Conservation (phyloP, 2,797 vertebrate species). For the Zalophus californianus region DNA sequence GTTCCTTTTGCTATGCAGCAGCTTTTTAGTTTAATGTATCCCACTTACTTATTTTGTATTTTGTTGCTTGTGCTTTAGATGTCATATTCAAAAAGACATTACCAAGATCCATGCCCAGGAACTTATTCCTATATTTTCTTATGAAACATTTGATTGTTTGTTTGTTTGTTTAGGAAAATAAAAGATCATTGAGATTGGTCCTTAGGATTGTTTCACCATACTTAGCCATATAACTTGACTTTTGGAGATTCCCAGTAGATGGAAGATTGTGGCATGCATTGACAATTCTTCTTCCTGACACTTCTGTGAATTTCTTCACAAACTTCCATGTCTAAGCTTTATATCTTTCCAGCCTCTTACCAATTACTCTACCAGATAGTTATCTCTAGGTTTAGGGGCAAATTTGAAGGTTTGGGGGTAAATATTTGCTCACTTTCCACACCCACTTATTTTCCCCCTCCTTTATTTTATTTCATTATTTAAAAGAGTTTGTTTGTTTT, state of each 20-base stretch:
- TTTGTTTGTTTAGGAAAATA: slow-evolving; percentile 19
- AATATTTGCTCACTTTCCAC: background rate
- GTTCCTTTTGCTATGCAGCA: background rate
- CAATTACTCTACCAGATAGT: background rate
- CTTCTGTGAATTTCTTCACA: background rate
- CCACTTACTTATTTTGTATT: background rate
- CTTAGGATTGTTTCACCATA: background rate
- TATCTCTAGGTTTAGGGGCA: background rate
- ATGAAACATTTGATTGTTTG: background rate
- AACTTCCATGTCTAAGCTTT: background rate
- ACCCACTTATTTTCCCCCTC: background rate
- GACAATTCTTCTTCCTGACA: background rate
- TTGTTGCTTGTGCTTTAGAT: background rate
- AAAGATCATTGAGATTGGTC: background rate
- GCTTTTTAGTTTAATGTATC: background rate
- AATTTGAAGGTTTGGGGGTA: background rate
- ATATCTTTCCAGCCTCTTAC: background rate
- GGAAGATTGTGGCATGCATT: background rate
- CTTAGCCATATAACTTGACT: background rate
- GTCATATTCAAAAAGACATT: background rate
- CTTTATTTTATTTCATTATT: slow-evolving; percentile 11
- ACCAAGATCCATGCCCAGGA: background rate
- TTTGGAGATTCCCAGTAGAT: background rate
- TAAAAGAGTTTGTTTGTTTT: background rate
- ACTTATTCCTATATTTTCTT: background rate